Evolutionary conservation across 2,888 invertebrate species (phyloP).

Genomic region (Chorisops tibialis): DNA sequence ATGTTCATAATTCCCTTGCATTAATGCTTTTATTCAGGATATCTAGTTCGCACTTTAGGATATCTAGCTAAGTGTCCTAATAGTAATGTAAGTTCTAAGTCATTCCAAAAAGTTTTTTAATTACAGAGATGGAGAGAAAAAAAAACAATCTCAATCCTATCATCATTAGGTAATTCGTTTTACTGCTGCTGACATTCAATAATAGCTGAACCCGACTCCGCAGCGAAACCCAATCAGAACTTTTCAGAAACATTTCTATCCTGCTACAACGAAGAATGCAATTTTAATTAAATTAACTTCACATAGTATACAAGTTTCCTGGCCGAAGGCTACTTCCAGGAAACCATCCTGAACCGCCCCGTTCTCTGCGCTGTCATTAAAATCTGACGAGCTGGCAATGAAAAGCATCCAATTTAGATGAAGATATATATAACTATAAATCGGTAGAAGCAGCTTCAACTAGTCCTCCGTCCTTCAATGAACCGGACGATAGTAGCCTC

Average conservation of each 20-base stretch:
- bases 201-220: slow-evolving; percentile 15
- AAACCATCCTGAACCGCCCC: background rate
- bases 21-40: too few species aligned
- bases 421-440: background rate
- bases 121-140: too few species aligned
- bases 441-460: background rate
- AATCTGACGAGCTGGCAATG: background rate
- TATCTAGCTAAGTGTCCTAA: too few species aligned
- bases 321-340: background rate
- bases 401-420: background rate
- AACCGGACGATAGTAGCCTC: too few species aligned
- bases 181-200: slow-evolving; percentile 17
- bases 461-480: too few species aligned
- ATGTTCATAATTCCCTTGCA: too few species aligned
- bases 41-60: too few species aligned
- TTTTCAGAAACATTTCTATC: slow-evolving; percentile 14
- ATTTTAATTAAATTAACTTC: slow-evolving; percentile 23
- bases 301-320: background rate
- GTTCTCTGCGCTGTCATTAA: slow-evolving; percentile 1
- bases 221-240: slow-evolving; percentile 23
- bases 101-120: too few species aligned
- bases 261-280: slow-evolving; percentile 8
- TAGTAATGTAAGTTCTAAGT: too few species aligned
- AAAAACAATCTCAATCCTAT: too few species aligned
- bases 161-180: background rate